Base-by-base conservation (phyloP, 2,888 invertebrate species). In the Lycocerus yunnanus region DNA sequence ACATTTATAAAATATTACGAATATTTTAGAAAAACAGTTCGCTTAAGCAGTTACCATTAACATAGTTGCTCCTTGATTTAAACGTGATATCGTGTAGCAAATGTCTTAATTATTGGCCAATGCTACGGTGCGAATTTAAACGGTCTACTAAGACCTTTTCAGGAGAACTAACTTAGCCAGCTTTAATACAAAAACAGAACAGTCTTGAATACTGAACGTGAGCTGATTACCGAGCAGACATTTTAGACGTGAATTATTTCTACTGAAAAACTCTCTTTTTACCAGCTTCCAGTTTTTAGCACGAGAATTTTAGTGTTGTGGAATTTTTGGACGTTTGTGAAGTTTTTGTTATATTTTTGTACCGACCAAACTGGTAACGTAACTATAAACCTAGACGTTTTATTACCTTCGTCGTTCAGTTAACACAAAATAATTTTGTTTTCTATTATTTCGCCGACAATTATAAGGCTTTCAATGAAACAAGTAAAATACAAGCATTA, bases 61-160 rank as follows among this genome's bases (percentile, higher is more conserved):
- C 86, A 86, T 87, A 86, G 85, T 85, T 86, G 84, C 83, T 83
- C 83, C 85, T 85, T 85, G 86, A 86, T 87, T 86, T 86, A 86
- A 86, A 85, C 86, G 85, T 85, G 86, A 86, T 85, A 85, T 84
- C 85, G 84, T 84, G 85, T 83, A 84, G 86, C 85, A 86, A 87
- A 87, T 86, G 86, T 87, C 87, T 87, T 87, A 87, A 87, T 87
- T 87, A 86, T 86, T 85, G 85, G 81, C 81, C 81, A 83, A 83
- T 82, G 84, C 82, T 83, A 83, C 86, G 84, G 86, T 81, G 86
- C 86, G 87, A 87, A 87, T 87, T 85, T 84, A 87, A 87, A 87
- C 87, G 83, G 85, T 84, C 86, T 86, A 83, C 85, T 87, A 85
- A 85, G 83, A 82, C 87, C 87, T 85, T 87, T 87, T 86, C 84